phyloP scores from a whole-genome alignment of 1,140 invertebrate genomes.

The Aethina tumida region DNA sequence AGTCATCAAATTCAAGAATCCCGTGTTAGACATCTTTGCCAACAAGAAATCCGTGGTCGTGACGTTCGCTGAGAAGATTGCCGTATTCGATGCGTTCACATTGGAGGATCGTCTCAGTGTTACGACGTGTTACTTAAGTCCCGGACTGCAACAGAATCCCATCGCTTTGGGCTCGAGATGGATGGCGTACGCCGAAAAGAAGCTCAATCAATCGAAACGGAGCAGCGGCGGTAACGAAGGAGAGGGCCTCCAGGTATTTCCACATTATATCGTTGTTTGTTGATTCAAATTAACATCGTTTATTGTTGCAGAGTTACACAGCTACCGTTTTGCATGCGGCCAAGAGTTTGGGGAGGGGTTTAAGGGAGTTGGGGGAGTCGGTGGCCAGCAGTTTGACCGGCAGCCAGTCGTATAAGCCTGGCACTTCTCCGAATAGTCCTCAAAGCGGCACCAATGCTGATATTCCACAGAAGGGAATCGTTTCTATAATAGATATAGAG shows the following conservation, averaged over 20 bases:
- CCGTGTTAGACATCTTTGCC: conserved; percentile 76
- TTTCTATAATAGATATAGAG: conserved; percentile 82
- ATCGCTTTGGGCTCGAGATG: conserved; percentile 76
- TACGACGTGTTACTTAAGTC: conserved; percentile 82
- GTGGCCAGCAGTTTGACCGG: conserved; percentile 84
- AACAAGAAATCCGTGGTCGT: conserved; percentile 76
- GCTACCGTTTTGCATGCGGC: conserved; percentile 92
- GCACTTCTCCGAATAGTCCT: conserved; percentile 33
- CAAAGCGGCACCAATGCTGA: conserved; percentile 39
- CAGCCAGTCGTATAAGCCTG: conserved; percentile 34
- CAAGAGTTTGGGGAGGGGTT: conserved; percentile 77
- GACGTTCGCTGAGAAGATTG: conserved; percentile 80
- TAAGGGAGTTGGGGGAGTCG: conserved; percentile 84
- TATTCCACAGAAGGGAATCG: conserved; percentile 65
- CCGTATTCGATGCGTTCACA: conserved; percentile 81
- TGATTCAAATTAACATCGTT: conserved; percentile 1
- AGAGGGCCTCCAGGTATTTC: conserved; percentile 34
- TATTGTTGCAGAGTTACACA: conserved; percentile 73
- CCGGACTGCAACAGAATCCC: conserved; percentile 79
- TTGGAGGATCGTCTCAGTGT: conserved; percentile 79
- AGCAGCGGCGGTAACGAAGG: conserved; percentile 79
- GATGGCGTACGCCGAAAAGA: conserved; percentile 76
- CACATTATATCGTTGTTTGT: neutral
- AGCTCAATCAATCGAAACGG: conserved; percentile 67
- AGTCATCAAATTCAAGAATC: conserved; percentile 86